Conservation (phyloP, 2,888 invertebrate genomes). For the Pyrochroa serraticornis region DNA sequence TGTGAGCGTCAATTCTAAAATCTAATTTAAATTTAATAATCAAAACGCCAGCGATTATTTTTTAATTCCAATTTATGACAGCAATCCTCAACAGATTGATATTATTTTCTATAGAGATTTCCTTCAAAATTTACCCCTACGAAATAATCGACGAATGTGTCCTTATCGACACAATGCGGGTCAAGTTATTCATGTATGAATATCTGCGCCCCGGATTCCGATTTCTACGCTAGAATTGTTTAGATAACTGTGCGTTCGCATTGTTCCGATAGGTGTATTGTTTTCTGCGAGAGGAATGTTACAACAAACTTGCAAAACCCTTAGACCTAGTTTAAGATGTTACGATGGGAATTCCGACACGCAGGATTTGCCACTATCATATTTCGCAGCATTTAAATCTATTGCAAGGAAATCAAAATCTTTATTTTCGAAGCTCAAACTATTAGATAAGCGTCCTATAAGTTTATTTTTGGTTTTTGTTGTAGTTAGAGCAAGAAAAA, state of each 20-base stretch:
- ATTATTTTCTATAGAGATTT: too few species aligned
- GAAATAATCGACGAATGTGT: conserved; percentile 34
- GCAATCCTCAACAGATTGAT: background rate
- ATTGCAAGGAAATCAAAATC: too few species aligned
- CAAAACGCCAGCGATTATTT: background rate
- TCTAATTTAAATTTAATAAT: conserved; percentile 22
- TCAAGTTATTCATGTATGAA: conserved; percentile 34
- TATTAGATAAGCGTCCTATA: too few species aligned
- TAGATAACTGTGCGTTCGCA: conserved; percentile 11
- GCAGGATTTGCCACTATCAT: too few species aligned
- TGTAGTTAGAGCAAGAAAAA: too few species aligned
- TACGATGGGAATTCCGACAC: too few species aligned
- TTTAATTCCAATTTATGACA: background rate
- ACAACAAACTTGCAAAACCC: background rate
- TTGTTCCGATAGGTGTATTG: conserved; percentile 5
- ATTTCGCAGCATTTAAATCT: too few species aligned
- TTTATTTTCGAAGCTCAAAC: too few species aligned
- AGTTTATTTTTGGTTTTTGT: too few species aligned
- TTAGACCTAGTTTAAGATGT: background rate
- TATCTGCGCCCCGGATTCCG: conserved; percentile 24
- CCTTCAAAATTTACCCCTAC: conserved; percentile 14
- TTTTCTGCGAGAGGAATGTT: conserved; percentile 4
- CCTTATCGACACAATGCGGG: conserved; percentile 34
- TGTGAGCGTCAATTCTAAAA: conserved; percentile 5
- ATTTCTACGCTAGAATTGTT: conserved; percentile 16